A percentile compares a stretch with the other conserved stretches of the same genome.
phyloP scores from a whole-genome alignment of 2,888 invertebrate genomes.

The Oconnorella tubifera region DNA sequence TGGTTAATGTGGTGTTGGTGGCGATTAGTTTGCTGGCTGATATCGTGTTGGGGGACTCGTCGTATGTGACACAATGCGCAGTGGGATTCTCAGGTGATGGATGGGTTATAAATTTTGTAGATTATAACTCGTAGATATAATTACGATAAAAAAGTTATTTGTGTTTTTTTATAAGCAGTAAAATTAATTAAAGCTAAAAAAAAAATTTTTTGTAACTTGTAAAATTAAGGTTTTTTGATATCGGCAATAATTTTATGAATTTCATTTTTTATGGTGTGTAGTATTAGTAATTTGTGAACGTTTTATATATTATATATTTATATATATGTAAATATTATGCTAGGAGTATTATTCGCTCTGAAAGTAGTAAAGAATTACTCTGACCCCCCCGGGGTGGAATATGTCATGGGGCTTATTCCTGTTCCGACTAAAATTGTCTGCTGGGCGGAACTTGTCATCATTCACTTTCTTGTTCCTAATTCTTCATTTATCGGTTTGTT shows the following conservation, averaged over 20 bases:
- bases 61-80: constrained; percentile 62
- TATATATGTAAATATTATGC: too few relatives aligned
- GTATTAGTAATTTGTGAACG: too few relatives aligned
- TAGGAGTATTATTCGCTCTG: constrained; percentile 65
- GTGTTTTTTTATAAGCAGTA: too few relatives aligned
- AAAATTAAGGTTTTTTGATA: too few relatives aligned
- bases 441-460: constrained; percentile 65
- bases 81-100: constrained; percentile 67
- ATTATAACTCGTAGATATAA: too few relatives aligned
- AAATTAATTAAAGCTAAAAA: too few relatives aligned
- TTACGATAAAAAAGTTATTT: too few relatives aligned
- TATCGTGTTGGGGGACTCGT: constrained; percentile 57
- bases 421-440: constrained; percentile 62
- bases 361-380: constrained; percentile 61
- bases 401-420: constrained; percentile 51
- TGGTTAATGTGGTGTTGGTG: constrained; percentile 61
- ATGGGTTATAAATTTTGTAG: too few relatives aligned
- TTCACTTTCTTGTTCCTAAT: constrained; percentile 64
- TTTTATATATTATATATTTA: too few relatives aligned
- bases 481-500: constrained; percentile 60
- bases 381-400: constrained; percentile 45
- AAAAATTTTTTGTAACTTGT: too few relatives aligned
- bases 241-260: too few relatives aligned
- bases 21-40: constrained; percentile 57
- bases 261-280: too few relatives aligned